Evolutionary conservation across 2,888 invertebrate genomes (phyloP).

Genomic region (Scaptomyza caliginosa): DNA sequence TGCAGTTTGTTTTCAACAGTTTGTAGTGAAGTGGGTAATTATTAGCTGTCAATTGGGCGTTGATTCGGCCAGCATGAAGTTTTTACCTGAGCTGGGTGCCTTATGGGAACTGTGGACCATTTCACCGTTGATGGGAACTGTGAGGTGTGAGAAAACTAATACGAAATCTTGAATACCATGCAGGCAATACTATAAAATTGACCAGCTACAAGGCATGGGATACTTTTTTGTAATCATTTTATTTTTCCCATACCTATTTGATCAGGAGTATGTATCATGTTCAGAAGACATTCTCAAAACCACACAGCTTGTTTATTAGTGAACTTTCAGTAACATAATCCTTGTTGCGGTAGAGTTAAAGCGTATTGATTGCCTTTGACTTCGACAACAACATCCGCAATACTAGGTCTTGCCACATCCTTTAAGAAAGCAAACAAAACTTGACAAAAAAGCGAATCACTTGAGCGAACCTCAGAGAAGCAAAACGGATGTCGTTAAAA

Average conservation of each 20-base stretch:
- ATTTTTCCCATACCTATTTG: background rate
- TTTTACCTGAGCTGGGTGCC: constrained; percentile 43
- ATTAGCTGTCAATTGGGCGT: constrained; percentile 78
- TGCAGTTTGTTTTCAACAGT: constrained; percentile 27
- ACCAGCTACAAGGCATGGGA: background rate
- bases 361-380: constrained; percentile 10
- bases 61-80: constrained; percentile 59
- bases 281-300: background rate
- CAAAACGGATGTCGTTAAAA: constrained; percentile 59
- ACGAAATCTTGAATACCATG: constrained; percentile 1
- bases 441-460: constrained; percentile 29
- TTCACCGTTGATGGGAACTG: background rate
- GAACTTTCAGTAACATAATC: background rate
- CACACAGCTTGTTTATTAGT: background rate
- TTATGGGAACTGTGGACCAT: constrained; percentile 25
- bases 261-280: background rate
- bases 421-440: constrained; percentile 31
- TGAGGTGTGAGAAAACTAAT: constrained; percentile 40
- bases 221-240: background rate
- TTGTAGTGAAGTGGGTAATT: constrained; percentile 61
- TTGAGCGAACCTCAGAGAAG: constrained; percentile 41
- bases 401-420: constrained; percentile 26
- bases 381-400: constrained; percentile 6
- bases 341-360: background rate
- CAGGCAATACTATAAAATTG: background rate